Conservation (phyloP, 2,113 vertebrate genomes). For the Eretmochelys imbricata region DNA sequence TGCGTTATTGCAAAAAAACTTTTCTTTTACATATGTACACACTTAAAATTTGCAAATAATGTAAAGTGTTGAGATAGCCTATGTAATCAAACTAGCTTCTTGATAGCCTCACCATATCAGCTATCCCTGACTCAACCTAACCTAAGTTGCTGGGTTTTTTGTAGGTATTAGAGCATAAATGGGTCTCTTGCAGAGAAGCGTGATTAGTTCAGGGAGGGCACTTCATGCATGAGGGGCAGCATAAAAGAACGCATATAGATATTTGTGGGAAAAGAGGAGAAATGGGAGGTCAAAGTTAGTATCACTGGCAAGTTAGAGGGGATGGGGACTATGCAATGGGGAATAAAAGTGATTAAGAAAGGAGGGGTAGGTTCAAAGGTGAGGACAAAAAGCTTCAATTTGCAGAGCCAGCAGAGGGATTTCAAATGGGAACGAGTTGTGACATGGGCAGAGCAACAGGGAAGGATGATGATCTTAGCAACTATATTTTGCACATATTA, state of each 20-base stretch:
- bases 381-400: background rate
- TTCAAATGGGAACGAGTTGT: background rate
- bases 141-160: background rate
- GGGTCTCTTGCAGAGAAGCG: conserved; percentile 12
- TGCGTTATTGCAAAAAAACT: background rate
- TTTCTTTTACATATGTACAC: background rate
- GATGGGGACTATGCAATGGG: no score
- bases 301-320: background rate
- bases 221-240: conserved; percentile 46
- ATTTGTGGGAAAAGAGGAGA: background rate
- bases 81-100: background rate
- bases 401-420: background rate
- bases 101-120: background rate
- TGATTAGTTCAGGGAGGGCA: conserved; percentile 39
- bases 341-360: background rate
- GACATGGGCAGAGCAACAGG: background rate
- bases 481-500: conserved; percentile 4
- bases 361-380: background rate
- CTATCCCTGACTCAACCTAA: conserved; percentile 4
- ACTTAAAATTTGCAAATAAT: background rate
- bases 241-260: background rate
- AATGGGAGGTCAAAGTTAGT: background rate
- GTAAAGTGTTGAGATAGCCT: background rate
- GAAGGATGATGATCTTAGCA: conserved; percentile 21
- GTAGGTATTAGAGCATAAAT: background rate